phyloP scores from a whole-genome alignment of 2,797 vertebrate species.

The Protosalanx chinensis region DNA sequence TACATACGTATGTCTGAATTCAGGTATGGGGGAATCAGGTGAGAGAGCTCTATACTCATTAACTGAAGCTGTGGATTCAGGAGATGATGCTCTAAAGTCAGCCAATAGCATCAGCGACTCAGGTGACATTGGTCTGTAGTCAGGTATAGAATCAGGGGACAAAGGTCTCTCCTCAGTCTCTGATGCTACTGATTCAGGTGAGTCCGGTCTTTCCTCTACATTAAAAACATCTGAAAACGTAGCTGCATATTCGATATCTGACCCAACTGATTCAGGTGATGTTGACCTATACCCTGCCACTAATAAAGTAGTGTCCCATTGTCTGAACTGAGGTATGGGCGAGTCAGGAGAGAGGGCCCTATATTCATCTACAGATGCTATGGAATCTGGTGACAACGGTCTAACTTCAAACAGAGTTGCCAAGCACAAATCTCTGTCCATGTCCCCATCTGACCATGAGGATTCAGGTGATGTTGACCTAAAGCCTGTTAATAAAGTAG shows the following conservation, averaged over 20 bases:
- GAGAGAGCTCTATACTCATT: too few relatives aligned
- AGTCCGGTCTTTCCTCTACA: too few relatives aligned
- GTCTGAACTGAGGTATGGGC: conserved; percentile 22
- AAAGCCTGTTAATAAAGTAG: background rate
- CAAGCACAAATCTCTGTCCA: background rate
- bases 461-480: conserved; percentile 15
- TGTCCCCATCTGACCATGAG: conserved; percentile 14
- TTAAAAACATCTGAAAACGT: background rate
- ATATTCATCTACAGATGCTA: conserved; percentile 32
- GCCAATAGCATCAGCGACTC: too few relatives aligned
- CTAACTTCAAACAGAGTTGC: conserved; percentile 17
- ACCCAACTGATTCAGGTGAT: conserved; percentile 24
- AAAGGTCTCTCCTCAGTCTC: too few relatives aligned
- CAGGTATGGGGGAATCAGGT: background rate
- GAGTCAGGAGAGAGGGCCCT: too few relatives aligned
- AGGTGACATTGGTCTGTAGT: too few relatives aligned
- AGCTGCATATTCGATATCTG: background rate
- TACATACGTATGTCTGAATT: background rate
- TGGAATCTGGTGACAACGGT: conserved; percentile 36
- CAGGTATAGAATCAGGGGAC: too few relatives aligned
- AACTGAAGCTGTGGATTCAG: too few relatives aligned
- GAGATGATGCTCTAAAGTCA: too few relatives aligned
- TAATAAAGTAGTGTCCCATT: background rate
- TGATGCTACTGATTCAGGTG: too few relatives aligned
- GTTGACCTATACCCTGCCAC: conserved; percentile 2